Evolutionary conservation across 2,113 vertebrate species (phyloP).

Genomic region (Sturnus vulgaris): DNA sequence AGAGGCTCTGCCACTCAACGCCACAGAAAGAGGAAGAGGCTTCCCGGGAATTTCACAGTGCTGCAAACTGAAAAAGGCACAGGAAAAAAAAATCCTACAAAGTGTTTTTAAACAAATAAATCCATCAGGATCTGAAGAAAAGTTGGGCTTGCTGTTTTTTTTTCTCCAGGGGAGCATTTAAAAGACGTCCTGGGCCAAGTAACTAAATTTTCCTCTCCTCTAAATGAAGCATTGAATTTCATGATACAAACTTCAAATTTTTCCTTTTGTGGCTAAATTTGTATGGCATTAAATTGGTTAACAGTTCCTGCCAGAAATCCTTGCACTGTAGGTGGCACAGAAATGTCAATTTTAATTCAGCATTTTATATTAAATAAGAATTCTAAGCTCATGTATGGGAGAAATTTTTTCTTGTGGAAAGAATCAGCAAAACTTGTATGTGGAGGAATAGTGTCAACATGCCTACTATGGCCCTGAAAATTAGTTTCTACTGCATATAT

Average conservation of each 20-base stretch:
- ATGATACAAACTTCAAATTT: background rate
- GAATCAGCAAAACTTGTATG: background rate
- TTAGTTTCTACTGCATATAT: background rate
- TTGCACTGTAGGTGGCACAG: background rate
- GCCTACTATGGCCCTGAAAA: background rate
- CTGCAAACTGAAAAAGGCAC: background rate
- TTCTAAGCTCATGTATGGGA: background rate
- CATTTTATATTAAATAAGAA: background rate
- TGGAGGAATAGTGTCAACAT: background rate
- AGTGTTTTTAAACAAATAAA: background rate
- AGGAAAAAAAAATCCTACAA: background rate
- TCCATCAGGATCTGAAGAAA: background rate
- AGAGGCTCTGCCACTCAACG: rapidly evolving
- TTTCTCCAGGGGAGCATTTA: background rate
- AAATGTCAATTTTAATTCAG: slow-evolving; percentile 26
- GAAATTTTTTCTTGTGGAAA: background rate
- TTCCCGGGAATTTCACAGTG: background rate
- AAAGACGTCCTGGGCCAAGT: background rate
- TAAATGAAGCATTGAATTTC: background rate
- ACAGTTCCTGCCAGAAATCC: background rate
- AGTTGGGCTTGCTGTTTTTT: background rate
- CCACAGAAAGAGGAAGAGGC: background rate
- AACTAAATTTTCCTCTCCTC: background rate
- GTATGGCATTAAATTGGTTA: background rate
- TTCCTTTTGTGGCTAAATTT: background rate